phyloP scores from a whole-genome alignment of 2,888 invertebrate species.

The Nephrotoma flavescens region DNA sequence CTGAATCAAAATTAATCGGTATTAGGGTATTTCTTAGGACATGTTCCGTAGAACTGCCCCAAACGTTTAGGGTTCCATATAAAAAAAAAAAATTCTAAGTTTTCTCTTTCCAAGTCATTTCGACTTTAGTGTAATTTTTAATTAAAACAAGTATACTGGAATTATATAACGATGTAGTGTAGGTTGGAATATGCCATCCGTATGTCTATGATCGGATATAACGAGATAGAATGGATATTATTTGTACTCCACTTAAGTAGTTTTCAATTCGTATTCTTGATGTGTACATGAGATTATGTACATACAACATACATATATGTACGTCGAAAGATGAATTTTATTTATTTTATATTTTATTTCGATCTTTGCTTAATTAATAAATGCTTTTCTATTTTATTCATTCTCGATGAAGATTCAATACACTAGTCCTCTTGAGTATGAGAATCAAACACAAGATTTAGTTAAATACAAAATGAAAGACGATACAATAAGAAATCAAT shows the following conservation, averaged over 20 bases:
- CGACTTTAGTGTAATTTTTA: background rate
- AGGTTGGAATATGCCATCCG: background rate
- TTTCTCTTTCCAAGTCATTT: no score
- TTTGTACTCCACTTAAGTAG: background rate
- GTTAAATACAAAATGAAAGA: background rate
- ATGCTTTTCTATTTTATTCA: background rate
- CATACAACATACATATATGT: background rate
- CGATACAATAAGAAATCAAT: background rate
- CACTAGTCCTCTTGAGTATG: background rate
- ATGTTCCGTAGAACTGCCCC: no score
- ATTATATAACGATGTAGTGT: background rate
- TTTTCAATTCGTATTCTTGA: background rate
- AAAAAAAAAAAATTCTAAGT: no score
- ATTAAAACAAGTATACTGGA: background rate
- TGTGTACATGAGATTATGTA: background rate
- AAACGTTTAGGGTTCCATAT: no score
- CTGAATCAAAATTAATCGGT: no score
- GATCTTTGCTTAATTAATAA: background rate
- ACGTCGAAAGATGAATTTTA: background rate
- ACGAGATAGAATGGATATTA: background rate
- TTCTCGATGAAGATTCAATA: background rate
- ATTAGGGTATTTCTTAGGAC: no score
- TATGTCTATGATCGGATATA: background rate
- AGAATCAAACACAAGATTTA: background rate
- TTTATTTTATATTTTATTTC: background rate